A percentile compares a stretch with the other conserved stretches of the same genome.
phyloP scores from a whole-genome alignment of 2,797 vertebrate species.

The Ctenosaura bakeri region DNA sequence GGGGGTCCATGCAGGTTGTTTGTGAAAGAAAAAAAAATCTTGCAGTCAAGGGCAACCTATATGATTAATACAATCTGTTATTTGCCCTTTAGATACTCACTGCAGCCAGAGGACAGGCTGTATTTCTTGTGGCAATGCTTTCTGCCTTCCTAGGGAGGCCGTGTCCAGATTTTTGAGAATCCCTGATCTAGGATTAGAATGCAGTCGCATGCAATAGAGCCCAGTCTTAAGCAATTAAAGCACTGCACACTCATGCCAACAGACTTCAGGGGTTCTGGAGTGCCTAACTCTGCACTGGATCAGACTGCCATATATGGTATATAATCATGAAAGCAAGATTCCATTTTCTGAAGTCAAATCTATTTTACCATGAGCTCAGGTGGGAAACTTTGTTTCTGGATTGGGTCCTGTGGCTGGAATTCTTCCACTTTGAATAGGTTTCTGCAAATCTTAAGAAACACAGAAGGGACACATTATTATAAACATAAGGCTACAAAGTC shows the following conservation, averaged over 20 bases:
- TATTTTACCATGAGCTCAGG: constrained; percentile 39
- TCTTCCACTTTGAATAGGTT: constrained; percentile 44
- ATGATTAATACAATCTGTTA: background rate
- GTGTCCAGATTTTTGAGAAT: background rate
- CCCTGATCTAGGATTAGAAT: background rate
- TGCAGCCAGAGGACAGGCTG: background rate
- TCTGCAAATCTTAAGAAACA: constrained; percentile 38
- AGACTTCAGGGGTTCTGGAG: background rate
- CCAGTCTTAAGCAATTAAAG: background rate
- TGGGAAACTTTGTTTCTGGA: constrained; percentile 43
- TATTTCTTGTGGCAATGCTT: background rate
- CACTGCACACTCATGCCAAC: background rate
- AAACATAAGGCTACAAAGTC: background rate
- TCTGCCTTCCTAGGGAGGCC: background rate
- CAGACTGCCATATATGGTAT: background rate
- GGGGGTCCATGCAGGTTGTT: background rate
- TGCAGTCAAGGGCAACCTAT: background rate
- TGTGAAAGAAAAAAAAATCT: background rate
- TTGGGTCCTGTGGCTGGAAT: constrained; percentile 33
- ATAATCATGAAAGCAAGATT: background rate
- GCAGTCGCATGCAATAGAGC: background rate
- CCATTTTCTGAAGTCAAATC: background rate
- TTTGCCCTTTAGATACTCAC: background rate
- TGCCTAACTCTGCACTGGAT: background rate
- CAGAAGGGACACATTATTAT: background rate